A percentile compares a stretch with the other conserved stretches of the same genome.
Conservation (phyloP, 2,888 invertebrate genomes). For the Drosophila formosana region DNA sequence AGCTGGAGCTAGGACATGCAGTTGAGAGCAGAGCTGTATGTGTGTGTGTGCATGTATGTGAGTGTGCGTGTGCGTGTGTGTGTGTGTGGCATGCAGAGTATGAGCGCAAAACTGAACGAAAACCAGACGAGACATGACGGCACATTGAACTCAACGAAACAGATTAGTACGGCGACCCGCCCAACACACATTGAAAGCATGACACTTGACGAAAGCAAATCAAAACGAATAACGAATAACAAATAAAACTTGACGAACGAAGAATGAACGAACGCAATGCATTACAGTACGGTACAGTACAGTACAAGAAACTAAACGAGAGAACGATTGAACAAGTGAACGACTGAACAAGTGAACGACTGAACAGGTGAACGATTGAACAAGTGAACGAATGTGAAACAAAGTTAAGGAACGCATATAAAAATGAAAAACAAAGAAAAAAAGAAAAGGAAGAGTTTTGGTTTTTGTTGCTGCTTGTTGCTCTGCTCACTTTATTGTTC, state of each 20-base stretch:
- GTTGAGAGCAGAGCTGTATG: constrained; percentile 47
- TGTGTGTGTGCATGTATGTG: constrained; percentile 11
- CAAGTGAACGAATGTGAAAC: constrained; percentile 24
- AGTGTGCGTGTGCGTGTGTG: not conserved
- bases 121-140: constrained; percentile 19
- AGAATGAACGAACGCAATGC: constrained; percentile 1
- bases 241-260: not conserved
- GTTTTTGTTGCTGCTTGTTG: constrained; percentile 44
- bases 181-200: constrained; percentile 19
- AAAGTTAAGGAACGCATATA: constrained; percentile 1
- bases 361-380: constrained; percentile 33
- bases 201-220: constrained; percentile 10
- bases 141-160: constrained; percentile 13
- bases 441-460: constrained; percentile 30
- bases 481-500: constrained; percentile 84
- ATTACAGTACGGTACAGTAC: constrained; percentile 3
- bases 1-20: constrained; percentile 21
- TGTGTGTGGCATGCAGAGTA: constrained; percentile 34
- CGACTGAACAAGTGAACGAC: constrained; percentile 28
- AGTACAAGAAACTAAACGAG: constrained; percentile 25
- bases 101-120: constrained; percentile 30
- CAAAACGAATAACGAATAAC: constrained; percentile 11
- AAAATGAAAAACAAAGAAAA: constrained; percentile 35
- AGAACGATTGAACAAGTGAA: constrained; percentile 18
- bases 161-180: constrained; percentile 16